These are phyloP conservation scores for Drosophila kohkoa DNA, from an alignment of 1,140 invertebrate species.

Conservation along the genomic window DNA sequence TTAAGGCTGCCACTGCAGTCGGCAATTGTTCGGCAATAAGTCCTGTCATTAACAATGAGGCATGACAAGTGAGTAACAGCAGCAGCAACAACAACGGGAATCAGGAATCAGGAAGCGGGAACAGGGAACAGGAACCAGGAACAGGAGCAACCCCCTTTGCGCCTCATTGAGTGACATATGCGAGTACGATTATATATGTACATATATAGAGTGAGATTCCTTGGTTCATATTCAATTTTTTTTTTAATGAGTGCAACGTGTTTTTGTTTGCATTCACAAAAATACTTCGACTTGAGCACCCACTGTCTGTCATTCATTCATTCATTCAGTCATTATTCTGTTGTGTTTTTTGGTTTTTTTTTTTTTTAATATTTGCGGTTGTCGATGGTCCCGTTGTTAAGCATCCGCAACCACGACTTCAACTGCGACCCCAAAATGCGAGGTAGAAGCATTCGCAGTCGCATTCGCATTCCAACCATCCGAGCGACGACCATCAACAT, in stretches of 20 bases:
- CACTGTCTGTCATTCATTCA: slow-evolving; percentile 28
- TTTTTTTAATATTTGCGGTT: slow-evolving; percentile 80
- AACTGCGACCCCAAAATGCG: slow-evolving; percentile 2
- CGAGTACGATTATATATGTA: slow-evolving; percentile 11
- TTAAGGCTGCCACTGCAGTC: slow-evolving; percentile 49
- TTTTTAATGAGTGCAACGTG: slow-evolving; percentile 80
- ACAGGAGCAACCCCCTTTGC: slow-evolving; percentile 43
- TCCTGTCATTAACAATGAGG: slow-evolving; percentile 53
- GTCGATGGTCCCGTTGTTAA: slow-evolving; percentile 72
- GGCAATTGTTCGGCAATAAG: slow-evolving; percentile 55
- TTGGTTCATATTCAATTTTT: slow-evolving; percentile 8
- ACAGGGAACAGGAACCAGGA: not conserved
- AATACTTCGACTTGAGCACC: slow-evolving; percentile 43
- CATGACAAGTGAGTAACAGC: slow-evolving; percentile 56
- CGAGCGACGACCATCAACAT: slow-evolving; percentile 45
- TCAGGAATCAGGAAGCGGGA: not conserved
- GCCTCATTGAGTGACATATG: slow-evolving; percentile 68
- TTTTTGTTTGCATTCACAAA: slow-evolving; percentile 62
- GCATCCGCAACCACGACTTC: slow-evolving; percentile 47
- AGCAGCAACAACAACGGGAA: slow-evolving; percentile 39
- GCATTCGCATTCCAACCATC: slow-evolving; percentile 3
- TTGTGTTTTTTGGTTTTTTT: slow-evolving; percentile 56
- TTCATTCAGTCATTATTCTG: slow-evolving; percentile 9
- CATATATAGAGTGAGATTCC: not conserved
- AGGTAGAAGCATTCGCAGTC: too few species aligned